Conservation (phyloP, 2,113 vertebrate species). For the Morone saxatilis region DNA sequence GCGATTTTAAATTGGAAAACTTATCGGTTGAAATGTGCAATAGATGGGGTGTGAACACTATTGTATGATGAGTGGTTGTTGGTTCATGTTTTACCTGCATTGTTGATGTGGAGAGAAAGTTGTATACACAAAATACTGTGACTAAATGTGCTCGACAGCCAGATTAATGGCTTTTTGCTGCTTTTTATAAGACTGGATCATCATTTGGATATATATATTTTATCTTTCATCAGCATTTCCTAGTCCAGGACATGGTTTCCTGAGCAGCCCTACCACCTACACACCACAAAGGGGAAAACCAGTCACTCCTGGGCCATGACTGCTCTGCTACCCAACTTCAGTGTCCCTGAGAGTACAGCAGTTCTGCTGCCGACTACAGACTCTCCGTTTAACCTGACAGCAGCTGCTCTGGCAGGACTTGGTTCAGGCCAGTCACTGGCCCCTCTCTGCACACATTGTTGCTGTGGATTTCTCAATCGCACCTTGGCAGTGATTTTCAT, state of each 20-base stretch:
- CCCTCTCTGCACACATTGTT: slow-evolving; percentile 81
- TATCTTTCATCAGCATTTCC: slow-evolving; percentile 44
- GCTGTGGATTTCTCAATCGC: slow-evolving; percentile 82
- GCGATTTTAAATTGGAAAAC: background rate
- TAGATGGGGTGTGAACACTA: too few relatives aligned
- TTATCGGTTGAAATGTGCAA: too few relatives aligned
- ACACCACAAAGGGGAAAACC: slow-evolving; percentile 31
- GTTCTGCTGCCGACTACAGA: slow-evolving; percentile 58
- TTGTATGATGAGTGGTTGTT: too few relatives aligned
- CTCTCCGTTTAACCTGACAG: slow-evolving; percentile 70
- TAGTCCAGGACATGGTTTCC: slow-evolving; percentile 59
- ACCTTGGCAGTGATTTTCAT: slow-evolving; percentile 84
- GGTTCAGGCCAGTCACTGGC: slow-evolving; percentile 53
- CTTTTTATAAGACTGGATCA: background rate
- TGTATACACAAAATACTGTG: background rate
- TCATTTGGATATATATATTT: background rate
- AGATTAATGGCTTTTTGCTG: background rate
- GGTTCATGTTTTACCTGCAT: background rate
- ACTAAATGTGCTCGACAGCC: background rate
- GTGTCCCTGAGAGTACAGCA: slow-evolving; percentile 49
- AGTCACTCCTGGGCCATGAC: slow-evolving; percentile 63
- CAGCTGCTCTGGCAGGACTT: slow-evolving; percentile 26
- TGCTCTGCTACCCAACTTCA: slow-evolving; percentile 68
- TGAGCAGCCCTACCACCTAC: slow-evolving; percentile 21
- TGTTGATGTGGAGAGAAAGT: background rate